These are phyloP conservation scores for Hoplostethus atlanticus DNA, from an alignment of 2,797 vertebrate genomes.

Conservation along the genomic window DNA sequence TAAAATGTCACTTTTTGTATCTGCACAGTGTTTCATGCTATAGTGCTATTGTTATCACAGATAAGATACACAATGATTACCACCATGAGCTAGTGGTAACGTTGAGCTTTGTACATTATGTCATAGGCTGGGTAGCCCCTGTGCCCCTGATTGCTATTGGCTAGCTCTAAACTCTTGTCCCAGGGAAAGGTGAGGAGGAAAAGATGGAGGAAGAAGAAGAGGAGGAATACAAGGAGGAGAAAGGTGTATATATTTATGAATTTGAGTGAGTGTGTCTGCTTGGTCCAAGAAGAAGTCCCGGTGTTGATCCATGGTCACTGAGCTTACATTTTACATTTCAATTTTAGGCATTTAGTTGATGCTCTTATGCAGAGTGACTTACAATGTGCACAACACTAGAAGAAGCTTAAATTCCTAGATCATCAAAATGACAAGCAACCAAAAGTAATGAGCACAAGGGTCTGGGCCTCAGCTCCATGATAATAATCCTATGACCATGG, in stretches of 20 bases:
- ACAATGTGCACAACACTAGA: neutral
- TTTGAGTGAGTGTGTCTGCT: conserved; percentile 43
- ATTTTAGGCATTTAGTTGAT: neutral
- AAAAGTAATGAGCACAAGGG: neutral
- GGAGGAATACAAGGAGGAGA: conserved; percentile 41
- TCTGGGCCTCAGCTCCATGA: neutral
- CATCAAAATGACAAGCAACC: neutral
- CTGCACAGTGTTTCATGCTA: neutral
- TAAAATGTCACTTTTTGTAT: neutral
- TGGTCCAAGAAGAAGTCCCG: conserved; percentile 18
- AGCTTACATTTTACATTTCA: too few relatives aligned
- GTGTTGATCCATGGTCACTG: neutral
- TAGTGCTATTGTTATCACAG: neutral
- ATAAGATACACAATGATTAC: neutral
- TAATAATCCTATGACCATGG: neutral
- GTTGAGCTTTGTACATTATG: neutral
- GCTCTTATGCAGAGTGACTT: neutral
- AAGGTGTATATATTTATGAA: conserved; percentile 54
- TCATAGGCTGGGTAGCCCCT: neutral
- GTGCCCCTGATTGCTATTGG: conserved; percentile 6
- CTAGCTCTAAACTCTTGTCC: conserved; percentile 26
- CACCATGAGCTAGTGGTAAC: neutral
- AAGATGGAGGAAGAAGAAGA: conserved; percentile 10
- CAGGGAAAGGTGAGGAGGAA: conserved; percentile 41
- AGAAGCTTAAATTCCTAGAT: neutral